These are phyloP conservation scores for Alouatta palliata DNA, from an alignment of 2,113 vertebrate genomes.

Conservation along the genomic window DNA sequence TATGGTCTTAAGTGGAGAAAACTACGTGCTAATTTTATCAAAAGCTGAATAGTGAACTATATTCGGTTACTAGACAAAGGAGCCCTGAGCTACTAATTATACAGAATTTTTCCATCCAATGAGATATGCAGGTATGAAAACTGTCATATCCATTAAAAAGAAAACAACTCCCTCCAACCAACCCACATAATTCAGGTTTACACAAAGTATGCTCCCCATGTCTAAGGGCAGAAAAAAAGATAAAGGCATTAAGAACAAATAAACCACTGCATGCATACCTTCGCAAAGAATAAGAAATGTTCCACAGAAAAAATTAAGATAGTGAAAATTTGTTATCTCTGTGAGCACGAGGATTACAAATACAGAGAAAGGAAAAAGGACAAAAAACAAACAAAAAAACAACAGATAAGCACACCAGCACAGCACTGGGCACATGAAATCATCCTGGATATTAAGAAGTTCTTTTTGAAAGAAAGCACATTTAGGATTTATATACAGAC, in stretches of 20 bases:
- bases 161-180: background rate
- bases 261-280: background rate
- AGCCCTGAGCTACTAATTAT: background rate
- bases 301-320: conserved; percentile 45
- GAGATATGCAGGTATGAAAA: conserved; percentile 32
- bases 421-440: background rate
- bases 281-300: conserved; percentile 14
- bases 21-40: background rate
- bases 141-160: background rate
- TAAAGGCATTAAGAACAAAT: background rate
- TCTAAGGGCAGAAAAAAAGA: background rate
- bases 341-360: background rate
- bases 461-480: conserved; percentile 43
- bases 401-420: background rate
- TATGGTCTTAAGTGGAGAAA: conserved; percentile 8
- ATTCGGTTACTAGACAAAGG: conserved; percentile 13
- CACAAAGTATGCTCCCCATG: conserved; percentile 21
- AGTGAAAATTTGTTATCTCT: background rate
- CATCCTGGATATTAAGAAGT: background rate
- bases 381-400: background rate
- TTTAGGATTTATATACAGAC: background rate
- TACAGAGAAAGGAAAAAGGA: background rate
- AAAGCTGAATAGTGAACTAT: conserved; percentile 36
- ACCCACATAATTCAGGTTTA: conserved; percentile 45
- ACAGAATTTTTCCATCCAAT: conserved; percentile 2